Percentiles rank a stretch among this genome's conserved stretches.
These are phyloP conservation scores for Pachyramphus minor DNA, from an alignment of 2,113 vertebrate genomes.

Conservation along the genomic window DNA sequence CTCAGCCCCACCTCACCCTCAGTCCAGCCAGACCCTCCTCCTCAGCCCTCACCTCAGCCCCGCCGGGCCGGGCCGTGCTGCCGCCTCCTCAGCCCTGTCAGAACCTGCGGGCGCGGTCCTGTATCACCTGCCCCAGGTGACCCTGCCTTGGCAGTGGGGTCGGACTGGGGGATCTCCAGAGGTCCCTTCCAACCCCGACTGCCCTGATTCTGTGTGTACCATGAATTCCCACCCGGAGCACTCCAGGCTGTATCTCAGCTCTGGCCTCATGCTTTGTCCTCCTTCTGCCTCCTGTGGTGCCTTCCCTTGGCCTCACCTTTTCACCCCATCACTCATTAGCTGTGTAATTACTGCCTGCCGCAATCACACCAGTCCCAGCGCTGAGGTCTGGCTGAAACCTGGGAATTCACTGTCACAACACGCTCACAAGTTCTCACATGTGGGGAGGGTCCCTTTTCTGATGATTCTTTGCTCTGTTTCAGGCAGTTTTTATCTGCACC, in stretches of 20 bases:
- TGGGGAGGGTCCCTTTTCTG: background rate
- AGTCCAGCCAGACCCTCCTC: background rate
- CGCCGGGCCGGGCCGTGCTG: too few relatives aligned
- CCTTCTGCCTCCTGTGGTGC: background rate
- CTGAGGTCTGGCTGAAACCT: background rate
- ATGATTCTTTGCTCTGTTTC: background rate
- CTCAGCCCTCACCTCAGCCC: background rate
- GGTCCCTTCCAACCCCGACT: background rate
- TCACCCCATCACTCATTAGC: background rate
- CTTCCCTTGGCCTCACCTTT: background rate
- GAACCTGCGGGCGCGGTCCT: background rate
- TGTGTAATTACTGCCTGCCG: background rate
- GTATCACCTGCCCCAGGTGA: background rate
- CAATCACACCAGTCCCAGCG: rapidly evolving
- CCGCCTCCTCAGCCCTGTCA: too few relatives aligned
- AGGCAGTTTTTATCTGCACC: background rate
- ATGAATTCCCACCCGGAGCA: background rate
- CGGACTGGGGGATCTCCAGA: background rate
- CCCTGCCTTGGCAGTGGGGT: background rate
- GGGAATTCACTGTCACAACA: background rate
- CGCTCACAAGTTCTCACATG: background rate
- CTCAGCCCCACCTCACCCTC: too few relatives aligned
- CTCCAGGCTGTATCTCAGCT: background rate
- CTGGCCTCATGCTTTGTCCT: background rate
- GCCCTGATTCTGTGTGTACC: background rate